phyloP scores from a whole-genome alignment of 2,888 invertebrate genomes.

The Euproctis similis region DNA sequence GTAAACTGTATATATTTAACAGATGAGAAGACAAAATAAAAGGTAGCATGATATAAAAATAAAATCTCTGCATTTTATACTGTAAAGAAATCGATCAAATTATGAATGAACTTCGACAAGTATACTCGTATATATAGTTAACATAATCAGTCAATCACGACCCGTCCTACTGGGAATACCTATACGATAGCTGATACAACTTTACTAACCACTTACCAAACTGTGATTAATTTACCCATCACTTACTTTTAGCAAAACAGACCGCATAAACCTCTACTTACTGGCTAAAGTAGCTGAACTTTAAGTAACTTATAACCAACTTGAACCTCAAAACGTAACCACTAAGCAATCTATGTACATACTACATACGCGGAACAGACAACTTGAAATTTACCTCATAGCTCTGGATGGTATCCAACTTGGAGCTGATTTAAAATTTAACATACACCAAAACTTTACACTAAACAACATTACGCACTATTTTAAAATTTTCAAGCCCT shows the following conservation, averaged over 20 bases:
- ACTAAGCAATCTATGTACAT: no score
- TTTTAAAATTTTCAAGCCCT: conserved; percentile 17
- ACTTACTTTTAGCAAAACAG: conserved; percentile 18
- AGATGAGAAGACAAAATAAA: no score
- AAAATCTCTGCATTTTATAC: no score
- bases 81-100: no score
- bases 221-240: conserved; percentile 27
- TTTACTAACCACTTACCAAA: conserved; percentile 23
- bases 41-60: no score
- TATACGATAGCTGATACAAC: conserved; percentile 23
- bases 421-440: conserved; percentile 35
- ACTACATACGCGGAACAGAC: not conserved
- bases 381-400: conserved; percentile 50
- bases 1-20: no score
- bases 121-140: no score
- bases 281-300: no score
- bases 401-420: conserved; percentile 59
- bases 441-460: conserved; percentile 31
- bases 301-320: no score
- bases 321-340: no score
- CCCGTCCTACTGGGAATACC: conserved; percentile 25
- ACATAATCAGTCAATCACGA: conserved; percentile 33
- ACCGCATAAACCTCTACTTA: no score
- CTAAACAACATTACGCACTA: conserved; percentile 44
- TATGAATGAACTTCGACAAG: conserved; percentile 52